These are phyloP conservation scores for Acleris cristana DNA, from an alignment of 2,888 invertebrate species.

Conservation along the genomic window DNA sequence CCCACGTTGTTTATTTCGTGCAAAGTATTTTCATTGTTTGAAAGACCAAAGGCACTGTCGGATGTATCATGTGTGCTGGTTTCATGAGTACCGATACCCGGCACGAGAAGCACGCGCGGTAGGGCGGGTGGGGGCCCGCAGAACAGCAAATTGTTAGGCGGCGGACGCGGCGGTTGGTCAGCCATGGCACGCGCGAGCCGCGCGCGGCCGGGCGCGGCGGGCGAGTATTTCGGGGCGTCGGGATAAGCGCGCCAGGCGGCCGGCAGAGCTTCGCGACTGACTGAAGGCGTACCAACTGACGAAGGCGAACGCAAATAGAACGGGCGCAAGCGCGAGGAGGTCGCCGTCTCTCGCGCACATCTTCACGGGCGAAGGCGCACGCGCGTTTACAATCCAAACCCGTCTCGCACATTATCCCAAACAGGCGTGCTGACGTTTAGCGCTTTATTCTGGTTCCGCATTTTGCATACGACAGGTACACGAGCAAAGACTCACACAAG, in stretches of 20 bases:
- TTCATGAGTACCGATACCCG: constrained; percentile 63
- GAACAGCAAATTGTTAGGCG: constrained; percentile 79
- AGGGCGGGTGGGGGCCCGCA: constrained; percentile 77
- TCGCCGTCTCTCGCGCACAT: constrained; percentile 82
- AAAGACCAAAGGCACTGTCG: constrained; percentile 56
- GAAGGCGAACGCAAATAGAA: constrained; percentile 83
- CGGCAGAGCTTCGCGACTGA: constrained; percentile 80
- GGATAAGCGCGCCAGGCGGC: constrained; percentile 78
- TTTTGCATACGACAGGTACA: constrained; percentile 64
- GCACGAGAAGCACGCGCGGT: constrained; percentile 79
- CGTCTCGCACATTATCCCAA: constrained; percentile 73
- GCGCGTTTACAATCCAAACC: constrained; percentile 79
- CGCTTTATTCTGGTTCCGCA: constrained; percentile 77
- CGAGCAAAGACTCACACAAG: constrained; percentile 46
- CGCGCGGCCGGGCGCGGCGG: constrained; percentile 71
- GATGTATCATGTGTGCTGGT: constrained; percentile 48
- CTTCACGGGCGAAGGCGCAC: constrained; percentile 82
- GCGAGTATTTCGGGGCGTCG: constrained; percentile 65
- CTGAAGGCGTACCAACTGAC: constrained; percentile 82
- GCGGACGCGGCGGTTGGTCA: constrained; percentile 78
- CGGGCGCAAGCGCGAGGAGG: constrained; percentile 82
- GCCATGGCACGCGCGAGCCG: constrained; percentile 75
- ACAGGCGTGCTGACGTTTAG: constrained; percentile 74
- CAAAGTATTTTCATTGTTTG: constrained; percentile 66
- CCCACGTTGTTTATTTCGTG: constrained; percentile 80